Percentiles rank a stretch among this genome's conserved stretches.
These are phyloP conservation scores for Blastobasis lacticolella DNA, from an alignment of 2,888 invertebrate genomes.

Conservation along the genomic window DNA sequence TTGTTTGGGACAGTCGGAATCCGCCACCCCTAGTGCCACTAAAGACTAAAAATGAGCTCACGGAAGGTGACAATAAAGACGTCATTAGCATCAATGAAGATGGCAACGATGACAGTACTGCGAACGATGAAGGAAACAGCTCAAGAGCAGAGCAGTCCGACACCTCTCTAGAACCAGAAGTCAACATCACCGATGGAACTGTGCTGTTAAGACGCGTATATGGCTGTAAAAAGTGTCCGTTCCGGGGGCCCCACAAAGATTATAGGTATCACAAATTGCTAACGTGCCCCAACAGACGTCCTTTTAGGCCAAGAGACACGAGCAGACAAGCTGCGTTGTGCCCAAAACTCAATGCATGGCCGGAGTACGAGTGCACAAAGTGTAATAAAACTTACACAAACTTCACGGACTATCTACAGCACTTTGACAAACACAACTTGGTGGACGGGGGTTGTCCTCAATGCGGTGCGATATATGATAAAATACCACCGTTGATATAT, in stretches of 20 bases:
- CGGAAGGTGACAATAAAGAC: too few species aligned
- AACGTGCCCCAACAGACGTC: not conserved
- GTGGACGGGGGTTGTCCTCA: constrained; percentile 18
- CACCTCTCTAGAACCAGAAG: too few species aligned
- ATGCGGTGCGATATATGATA: constrained; percentile 10
- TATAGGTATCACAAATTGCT: constrained; percentile 14
- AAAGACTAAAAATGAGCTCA: too few species aligned
- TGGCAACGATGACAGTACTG: too few species aligned
- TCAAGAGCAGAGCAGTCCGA: too few species aligned
- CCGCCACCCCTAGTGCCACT: too few species aligned
- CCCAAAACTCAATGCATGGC: not conserved
- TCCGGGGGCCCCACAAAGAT: constrained; percentile 7
- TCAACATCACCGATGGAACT: too few species aligned
- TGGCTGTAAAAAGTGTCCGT: constrained; percentile 19
- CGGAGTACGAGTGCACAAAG: constrained; percentile 20
- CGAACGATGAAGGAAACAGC: too few species aligned
- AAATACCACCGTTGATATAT: fast-evolving
- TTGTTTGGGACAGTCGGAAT: not conserved
- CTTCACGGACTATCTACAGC: constrained; percentile 20
- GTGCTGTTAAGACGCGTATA: constrained; percentile 6
- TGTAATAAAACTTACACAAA: constrained; percentile 13
- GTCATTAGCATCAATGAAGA: too few species aligned
- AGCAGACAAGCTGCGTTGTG: not conserved
- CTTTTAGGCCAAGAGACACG: not conserved
- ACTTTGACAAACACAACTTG: constrained; percentile 25